Base-by-base conservation (phyloP, 2,797 vertebrate genomes). In the Babyrousa celebensis region DNA sequence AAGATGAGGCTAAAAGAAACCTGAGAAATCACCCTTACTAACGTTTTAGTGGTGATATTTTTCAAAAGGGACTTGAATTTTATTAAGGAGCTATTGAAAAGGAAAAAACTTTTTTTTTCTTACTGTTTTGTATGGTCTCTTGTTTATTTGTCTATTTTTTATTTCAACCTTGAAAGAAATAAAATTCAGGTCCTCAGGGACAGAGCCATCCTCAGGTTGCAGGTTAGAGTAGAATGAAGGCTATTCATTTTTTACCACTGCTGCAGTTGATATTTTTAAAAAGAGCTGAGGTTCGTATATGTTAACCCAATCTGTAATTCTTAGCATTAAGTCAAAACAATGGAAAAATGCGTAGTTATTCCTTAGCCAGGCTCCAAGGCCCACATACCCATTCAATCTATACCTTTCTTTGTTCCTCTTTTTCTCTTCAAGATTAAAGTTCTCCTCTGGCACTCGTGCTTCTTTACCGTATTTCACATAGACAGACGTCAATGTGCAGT, bases 371-470 rank as follows among this genome's bases (percentile, higher is more conserved):
- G 12, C 72, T 63, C n/a, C 8, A n/a, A 71, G 32, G 5, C 17
- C 40, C 56, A 63, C 56, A 27, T 21, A 3, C 25, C 16, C 63
- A 56, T 65, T 54, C 54, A 27, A 8, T 65, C 40, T 63, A 32
- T 25, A 71, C 65, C n/a, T 14, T 79, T 72, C 15, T 36, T 79
- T 63, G 16, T 79, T 85, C 4, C 54, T 71, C n/a, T 18, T 54
- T 80, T 72, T 56, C 56, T 90, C 65, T 95, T 79, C 15, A 43
- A 85, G 48, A 40, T 58, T 63, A 72, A 90, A 78, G 18, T 67
- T 54, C 23, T 32, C 25, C 63, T 63, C 79, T 43, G 8, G 17
- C 43, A 32, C 15, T 65, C 36, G 27, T 29, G 27, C 27, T 78
- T 62, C 15, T 54, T 70, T n/a, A 40, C 20, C 32, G 1, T 72